A percentile compares a stretch with the other conserved stretches of the same genome.
phyloP scores from a whole-genome alignment of 2,113 vertebrate species.

The Nansenia antarctica region DNA sequence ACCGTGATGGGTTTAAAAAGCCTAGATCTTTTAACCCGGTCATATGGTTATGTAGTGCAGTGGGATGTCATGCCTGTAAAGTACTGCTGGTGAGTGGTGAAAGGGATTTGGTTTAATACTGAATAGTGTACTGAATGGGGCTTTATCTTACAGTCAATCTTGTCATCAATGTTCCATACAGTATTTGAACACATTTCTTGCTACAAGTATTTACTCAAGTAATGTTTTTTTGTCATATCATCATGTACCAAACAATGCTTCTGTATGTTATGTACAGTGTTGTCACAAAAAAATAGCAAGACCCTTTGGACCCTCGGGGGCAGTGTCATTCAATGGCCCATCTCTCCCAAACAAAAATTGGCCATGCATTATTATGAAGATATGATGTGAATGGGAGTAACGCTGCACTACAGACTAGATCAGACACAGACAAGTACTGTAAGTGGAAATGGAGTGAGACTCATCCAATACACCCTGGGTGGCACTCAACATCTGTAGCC shows the following conservation, averaged over 20 bases:
- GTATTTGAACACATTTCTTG: background rate
- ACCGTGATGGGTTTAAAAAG: conserved; percentile 5
- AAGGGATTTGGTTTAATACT: background rate
- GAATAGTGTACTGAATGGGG: background rate
- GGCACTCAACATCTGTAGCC: conserved; percentile 59
- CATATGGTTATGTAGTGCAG: conserved; percentile 24
- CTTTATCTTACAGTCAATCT: background rate
- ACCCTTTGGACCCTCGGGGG: background rate
- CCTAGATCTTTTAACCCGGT: conserved; percentile 39
- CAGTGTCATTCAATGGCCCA: background rate
- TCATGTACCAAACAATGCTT: no score
- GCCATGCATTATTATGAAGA: background rate
- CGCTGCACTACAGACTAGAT: conserved; percentile 41
- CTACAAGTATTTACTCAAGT: background rate
- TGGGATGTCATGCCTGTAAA: background rate
- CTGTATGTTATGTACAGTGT: no score
- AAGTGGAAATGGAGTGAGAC: conserved; percentile 57
- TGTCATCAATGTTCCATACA: background rate
- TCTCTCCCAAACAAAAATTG: background rate
- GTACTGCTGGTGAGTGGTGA: background rate
- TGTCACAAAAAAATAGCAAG: no score
- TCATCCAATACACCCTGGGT: conserved; percentile 48
- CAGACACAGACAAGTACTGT: no score
- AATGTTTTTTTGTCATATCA: no score
- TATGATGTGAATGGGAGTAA: background rate